Evolutionary conservation across 37 sponge, comb jelly and placozoan species (phyloP).

Genomic region (Aphrocallistes beatrix): DNA sequence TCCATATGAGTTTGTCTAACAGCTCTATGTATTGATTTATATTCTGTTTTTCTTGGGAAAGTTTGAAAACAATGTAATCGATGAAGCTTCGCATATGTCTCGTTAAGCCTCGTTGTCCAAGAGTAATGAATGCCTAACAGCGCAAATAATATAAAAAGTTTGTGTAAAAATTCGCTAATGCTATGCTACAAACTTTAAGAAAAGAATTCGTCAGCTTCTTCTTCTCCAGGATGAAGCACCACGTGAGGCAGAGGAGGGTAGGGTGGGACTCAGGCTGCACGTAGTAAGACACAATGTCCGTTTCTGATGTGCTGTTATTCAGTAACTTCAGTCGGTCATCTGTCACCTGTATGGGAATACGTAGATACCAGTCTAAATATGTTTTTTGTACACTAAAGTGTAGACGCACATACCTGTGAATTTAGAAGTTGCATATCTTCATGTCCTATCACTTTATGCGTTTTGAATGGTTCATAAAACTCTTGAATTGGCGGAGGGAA

Average conservation of each 20-base stretch:
- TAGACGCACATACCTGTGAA: not conserved
- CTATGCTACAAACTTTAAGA: not conserved
- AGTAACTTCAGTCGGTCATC: not conserved
- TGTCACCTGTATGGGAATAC: too few species aligned
- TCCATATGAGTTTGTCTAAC: slow-evolving; percentile 62
- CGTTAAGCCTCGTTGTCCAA: not conserved
- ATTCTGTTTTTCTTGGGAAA: not conserved
- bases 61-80: not conserved
- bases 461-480: not conserved
- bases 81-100: not conserved
- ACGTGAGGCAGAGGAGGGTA: slow-evolving; percentile 16
- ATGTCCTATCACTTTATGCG: not conserved
- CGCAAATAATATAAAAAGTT: not conserved
- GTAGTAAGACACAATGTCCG: not conserved
- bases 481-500: not conserved
- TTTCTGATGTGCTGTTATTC: not conserved
- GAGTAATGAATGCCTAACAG: slow-evolving; percentile 7
- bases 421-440: not conserved
- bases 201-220: not conserved
- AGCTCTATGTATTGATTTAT: not conserved
- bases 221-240: not conserved
- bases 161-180: not conserved
- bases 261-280: not conserved
- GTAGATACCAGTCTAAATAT: not conserved
- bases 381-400: too few species aligned